A percentile compares a stretch with the other conserved stretches of the same genome.
Conservation (phyloP, 1,140 invertebrate genomes). For the Hesperophylax magnus region DNA sequence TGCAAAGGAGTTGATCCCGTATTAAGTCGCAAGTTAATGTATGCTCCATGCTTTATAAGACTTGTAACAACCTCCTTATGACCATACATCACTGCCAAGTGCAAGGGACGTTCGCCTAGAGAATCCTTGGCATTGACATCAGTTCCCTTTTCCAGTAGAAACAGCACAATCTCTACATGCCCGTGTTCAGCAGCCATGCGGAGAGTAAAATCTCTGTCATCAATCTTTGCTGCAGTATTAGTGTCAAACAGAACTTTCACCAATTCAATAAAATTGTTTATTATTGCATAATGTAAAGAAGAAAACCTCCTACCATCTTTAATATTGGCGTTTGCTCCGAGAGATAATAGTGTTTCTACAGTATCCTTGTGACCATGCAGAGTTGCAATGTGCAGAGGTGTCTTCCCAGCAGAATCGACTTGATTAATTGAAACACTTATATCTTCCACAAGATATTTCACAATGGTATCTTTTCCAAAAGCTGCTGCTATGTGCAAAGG, state of each 20-base stretch:
- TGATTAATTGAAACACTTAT: neutral
- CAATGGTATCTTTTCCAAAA: neutral
- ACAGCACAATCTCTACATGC: neutral
- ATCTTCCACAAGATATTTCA: neutral
- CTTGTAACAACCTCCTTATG: neutral
- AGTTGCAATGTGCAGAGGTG: neutral
- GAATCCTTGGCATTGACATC: neutral
- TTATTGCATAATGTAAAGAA: neutral
- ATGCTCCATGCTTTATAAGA: neutral
- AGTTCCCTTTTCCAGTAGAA: neutral
- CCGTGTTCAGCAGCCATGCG: neutral
- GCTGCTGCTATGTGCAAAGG: constrained; percentile 8
- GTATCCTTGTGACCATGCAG: neutral
- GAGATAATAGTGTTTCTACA: neutral
- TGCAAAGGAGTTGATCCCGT: neutral
- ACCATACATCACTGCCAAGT: neutral
- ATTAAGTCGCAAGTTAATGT: neutral
- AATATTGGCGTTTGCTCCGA: neutral
- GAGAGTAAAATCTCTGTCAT: neutral
- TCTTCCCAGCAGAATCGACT: neutral
- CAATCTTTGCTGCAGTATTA: neutral
- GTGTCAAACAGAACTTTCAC: neutral
- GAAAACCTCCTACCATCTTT: neutral
- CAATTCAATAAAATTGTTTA: neutral
- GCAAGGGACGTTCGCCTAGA: neutral